A percentile compares a stretch with the other conserved stretches of the same genome.
These are phyloP conservation scores for Luperina nickerlii DNA, from an alignment of 2,888 invertebrate genomes.

Conservation along the genomic window DNA sequence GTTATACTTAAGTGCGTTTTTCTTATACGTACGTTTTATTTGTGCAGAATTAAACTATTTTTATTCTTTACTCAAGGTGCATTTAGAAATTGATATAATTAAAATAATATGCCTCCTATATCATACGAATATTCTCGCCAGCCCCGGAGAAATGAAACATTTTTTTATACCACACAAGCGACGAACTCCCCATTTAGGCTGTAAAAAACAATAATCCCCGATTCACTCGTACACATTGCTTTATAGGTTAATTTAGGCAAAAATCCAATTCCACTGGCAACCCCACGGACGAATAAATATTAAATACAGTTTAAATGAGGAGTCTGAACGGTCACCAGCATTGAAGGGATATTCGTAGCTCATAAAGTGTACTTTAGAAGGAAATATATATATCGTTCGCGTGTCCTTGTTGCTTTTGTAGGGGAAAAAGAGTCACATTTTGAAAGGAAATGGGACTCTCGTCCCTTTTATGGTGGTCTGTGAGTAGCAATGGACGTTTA, in stretches of 20 bases:
- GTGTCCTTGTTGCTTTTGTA: conserved; percentile 30
- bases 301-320: conserved; percentile 65
- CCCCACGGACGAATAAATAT: conserved; percentile 62
- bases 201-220: conserved; percentile 65
- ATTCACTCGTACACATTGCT: conserved; percentile 58
- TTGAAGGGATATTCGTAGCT: conserved; percentile 53
- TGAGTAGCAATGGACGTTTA: conserved; percentile 5
- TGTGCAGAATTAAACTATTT: background rate
- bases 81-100: background rate
- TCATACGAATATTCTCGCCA: background rate
- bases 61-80: background rate
- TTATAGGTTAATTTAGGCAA: conserved; percentile 63
- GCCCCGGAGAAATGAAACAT: conserved; percentile 7
- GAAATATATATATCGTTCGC: conserved; percentile 23
- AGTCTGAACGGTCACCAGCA: conserved; percentile 38
- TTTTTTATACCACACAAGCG: conserved; percentile 6
- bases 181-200: conserved; percentile 47
- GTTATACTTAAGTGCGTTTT: background rate
- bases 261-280: conserved; percentile 60
- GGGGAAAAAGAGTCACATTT: conserved; percentile 26
- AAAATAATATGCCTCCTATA: background rate
- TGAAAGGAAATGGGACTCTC: conserved; percentile 43
- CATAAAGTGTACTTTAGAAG: conserved; percentile 54
- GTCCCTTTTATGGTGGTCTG: conserved; percentile 27
- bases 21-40: background rate